These are phyloP conservation scores for Coregonus suidteri DNA, from an alignment of 2,797 vertebrate genomes.

Conservation along the genomic window DNA sequence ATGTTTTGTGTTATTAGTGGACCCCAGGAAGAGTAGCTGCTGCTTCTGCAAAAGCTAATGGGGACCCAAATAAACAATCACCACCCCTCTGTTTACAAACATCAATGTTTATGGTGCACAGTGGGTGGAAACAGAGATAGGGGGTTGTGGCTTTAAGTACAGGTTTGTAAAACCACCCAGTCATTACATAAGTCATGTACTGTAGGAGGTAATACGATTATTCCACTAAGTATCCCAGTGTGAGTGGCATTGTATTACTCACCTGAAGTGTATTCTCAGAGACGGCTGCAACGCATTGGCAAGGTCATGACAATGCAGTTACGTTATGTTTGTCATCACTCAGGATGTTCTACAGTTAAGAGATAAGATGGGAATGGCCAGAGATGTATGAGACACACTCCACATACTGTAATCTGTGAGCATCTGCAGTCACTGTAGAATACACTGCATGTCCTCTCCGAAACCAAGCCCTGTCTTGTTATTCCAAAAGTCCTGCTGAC, in stretches of 20 bases:
- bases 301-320: neutral
- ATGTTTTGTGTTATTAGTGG: too few species aligned
- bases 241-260: neutral
- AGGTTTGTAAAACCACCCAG: neutral
- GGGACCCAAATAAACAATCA: too few species aligned
- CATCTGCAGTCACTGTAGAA: neutral
- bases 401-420: neutral
- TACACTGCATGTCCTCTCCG: neutral
- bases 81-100: neutral
- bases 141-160: neutral
- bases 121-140: neutral
- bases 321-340: neutral
- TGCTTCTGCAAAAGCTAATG: too few species aligned
- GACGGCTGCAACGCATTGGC: neutral
- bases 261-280: neutral
- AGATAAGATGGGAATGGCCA: neutral
- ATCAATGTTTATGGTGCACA: neutral
- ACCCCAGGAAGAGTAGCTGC: too few species aligned
- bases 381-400: neutral
- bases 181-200: neutral
- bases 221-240: neutral
- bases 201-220: neutral
- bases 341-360: neutral
- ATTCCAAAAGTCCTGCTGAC: constrained; percentile 31
- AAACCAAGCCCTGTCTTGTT: neutral